These are phyloP conservation scores for Barbus barbus DNA, from an alignment of 2,113 vertebrate species.

Conservation along the genomic window DNA sequence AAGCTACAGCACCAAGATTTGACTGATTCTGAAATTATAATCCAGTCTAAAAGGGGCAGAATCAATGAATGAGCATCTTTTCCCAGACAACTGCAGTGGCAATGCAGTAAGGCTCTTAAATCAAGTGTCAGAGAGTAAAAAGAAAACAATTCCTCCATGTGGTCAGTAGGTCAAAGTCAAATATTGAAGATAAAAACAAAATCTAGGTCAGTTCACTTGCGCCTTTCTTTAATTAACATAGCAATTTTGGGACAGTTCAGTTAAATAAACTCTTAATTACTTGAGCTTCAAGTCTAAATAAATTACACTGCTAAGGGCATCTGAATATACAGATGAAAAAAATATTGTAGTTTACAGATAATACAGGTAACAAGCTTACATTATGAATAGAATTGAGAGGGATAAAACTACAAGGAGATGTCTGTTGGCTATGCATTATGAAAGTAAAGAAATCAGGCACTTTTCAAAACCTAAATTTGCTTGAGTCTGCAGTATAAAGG, in stretches of 20 bases:
- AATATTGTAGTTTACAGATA: background rate
- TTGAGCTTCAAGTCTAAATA: slow-evolving; percentile 6
- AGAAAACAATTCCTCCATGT: background rate
- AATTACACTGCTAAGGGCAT: background rate
- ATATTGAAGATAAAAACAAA: too few species aligned
- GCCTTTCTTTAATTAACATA: background rate
- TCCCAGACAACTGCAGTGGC: background rate
- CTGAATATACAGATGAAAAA: background rate
- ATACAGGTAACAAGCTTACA: background rate
- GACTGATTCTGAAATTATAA: background rate
- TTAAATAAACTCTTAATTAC: background rate
- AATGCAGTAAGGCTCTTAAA: slow-evolving; percentile 1
- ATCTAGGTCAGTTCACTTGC: too few species aligned
- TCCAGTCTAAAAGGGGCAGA: too few species aligned
- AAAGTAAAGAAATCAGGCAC: slow-evolving; percentile 43
- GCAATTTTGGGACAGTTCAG: slow-evolving; percentile 13
- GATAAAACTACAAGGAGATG: background rate
- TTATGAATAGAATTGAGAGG: background rate
- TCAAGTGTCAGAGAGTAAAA: background rate
- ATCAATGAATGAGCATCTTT: background rate
- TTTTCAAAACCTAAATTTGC: slow-evolving; percentile 9
- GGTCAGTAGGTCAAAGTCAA: too few species aligned
- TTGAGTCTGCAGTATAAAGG: background rate
- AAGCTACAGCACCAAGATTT: slow-evolving; percentile 11
- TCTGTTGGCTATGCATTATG: background rate